phyloP scores from a whole-genome alignment of 2,888 invertebrate genomes.

The Pachydiplax longipennis region DNA sequence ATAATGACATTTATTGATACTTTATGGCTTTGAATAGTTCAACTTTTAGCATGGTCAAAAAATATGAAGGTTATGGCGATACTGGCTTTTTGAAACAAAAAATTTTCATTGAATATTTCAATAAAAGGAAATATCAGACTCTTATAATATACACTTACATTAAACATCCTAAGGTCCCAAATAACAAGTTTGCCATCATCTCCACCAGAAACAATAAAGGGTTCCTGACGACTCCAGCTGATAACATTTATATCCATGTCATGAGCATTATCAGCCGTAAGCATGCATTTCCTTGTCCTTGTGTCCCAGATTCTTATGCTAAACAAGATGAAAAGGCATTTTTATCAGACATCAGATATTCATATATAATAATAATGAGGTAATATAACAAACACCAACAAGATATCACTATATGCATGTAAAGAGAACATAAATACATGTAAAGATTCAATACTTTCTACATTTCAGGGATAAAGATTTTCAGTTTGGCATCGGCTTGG shows the following conservation, averaged over 20 bases:
- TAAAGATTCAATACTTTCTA: neutral
- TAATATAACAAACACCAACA: no score
- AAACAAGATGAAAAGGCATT: constrained; percentile 47
- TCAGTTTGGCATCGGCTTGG: no score
- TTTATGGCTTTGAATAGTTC: no score
- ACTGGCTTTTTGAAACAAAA: fast-evolving
- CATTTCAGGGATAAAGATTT: no score
- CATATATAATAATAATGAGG: no score
- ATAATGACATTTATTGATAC: no score
- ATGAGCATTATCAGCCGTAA: constrained; percentile 86
- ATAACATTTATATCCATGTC: constrained; percentile 95
- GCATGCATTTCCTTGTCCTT: constrained; percentile 91
- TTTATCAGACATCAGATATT: no score
- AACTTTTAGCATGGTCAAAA: no score
- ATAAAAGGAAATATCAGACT: no score
- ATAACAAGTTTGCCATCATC: constrained; percentile 94
- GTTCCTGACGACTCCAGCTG: constrained; percentile 93
- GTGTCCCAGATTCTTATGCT: constrained; percentile 96
- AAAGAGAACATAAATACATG: neutral
- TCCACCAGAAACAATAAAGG: constrained; percentile 91
- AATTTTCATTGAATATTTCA: no score
- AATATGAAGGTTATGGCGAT: no score
- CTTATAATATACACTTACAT: constrained; percentile 64
- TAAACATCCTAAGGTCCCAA: constrained; percentile 93
- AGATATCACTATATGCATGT: no score